These are phyloP conservation scores for Uloborus plumipes DNA, from an alignment of 2,888 invertebrate genomes.

Conservation along the genomic window DNA sequence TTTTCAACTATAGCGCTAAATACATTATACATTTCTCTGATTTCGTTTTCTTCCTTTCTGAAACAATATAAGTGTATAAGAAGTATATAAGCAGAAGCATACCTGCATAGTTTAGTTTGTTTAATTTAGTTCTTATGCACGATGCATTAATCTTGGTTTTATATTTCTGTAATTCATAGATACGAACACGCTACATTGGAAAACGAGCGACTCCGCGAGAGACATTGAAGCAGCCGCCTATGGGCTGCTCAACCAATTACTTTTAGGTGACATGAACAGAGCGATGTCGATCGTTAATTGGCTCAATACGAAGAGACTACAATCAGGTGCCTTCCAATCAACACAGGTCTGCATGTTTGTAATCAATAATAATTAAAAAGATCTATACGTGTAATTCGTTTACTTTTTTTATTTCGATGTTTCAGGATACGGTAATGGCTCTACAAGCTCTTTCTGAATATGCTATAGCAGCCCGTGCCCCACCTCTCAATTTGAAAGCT, in stretches of 20 bases:
- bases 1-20: too few relatives aligned
- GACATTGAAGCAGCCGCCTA: conserved; percentile 67
- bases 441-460: conserved; percentile 71
- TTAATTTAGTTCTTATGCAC: neutral
- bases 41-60: too few relatives aligned
- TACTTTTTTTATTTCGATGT: neutral
- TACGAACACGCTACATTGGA: conserved; percentile 41
- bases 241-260: conserved; percentile 62
- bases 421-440: conserved; percentile 70
- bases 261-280: conserved; percentile 39
- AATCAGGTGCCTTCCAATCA: conserved; percentile 70
- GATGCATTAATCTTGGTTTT: too few relatives aligned
- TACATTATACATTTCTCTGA: too few relatives aligned
- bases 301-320: conserved; percentile 68
- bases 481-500: conserved; percentile 62
- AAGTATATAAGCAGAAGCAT: too few relatives aligned
- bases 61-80: too few relatives aligned
- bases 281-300: conserved; percentile 68
- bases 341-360: conserved; percentile 66
- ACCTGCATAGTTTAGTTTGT: neutral
- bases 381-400: too few relatives aligned
- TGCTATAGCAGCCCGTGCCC: conserved; percentile 67
- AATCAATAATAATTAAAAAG: too few relatives aligned
- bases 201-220: conserved; percentile 12
- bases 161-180: conserved; percentile 18